Conservation (phyloP, 2,797 vertebrate species). For the Hapalemur alaotrensis region DNA sequence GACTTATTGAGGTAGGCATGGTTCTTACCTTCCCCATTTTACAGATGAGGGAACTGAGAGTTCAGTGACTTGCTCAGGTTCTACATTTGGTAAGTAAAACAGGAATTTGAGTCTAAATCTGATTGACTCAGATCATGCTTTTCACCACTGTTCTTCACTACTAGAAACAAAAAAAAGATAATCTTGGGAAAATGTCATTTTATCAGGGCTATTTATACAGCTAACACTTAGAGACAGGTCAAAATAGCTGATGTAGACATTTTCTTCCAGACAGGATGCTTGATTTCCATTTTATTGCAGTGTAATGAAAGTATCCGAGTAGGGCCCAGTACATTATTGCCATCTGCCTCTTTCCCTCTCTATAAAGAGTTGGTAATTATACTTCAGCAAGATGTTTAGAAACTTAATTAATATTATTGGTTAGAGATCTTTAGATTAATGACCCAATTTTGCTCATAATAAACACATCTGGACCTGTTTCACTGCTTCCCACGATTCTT, state of each 20-base stretch:
- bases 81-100: not conserved
- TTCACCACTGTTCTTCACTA: not conserved
- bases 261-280: constrained; percentile 38
- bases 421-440: constrained; percentile 68
- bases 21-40: not conserved
- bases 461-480: constrained; percentile 55
- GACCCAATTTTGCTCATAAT: constrained; percentile 52
- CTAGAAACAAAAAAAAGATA: not conserved
- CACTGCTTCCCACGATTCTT: constrained; percentile 19
- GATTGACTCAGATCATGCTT: not conserved
- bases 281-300: constrained; percentile 51
- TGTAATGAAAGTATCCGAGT: constrained; percentile 9
- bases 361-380: constrained; percentile 52
- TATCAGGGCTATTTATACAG: not conserved
- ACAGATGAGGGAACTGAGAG: not conserved
- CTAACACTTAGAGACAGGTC: not conserved
- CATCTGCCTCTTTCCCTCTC: constrained; percentile 40
- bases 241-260: constrained; percentile 27
- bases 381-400: constrained; percentile 60
- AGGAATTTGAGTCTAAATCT: not conserved
- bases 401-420: constrained; percentile 67
- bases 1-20: not conserved
- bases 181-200: constrained; percentile 31
- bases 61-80: not conserved
- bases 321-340: not conserved